phyloP scores from a whole-genome alignment of 2,113 vertebrate genomes.

The Grallaria varia region DNA sequence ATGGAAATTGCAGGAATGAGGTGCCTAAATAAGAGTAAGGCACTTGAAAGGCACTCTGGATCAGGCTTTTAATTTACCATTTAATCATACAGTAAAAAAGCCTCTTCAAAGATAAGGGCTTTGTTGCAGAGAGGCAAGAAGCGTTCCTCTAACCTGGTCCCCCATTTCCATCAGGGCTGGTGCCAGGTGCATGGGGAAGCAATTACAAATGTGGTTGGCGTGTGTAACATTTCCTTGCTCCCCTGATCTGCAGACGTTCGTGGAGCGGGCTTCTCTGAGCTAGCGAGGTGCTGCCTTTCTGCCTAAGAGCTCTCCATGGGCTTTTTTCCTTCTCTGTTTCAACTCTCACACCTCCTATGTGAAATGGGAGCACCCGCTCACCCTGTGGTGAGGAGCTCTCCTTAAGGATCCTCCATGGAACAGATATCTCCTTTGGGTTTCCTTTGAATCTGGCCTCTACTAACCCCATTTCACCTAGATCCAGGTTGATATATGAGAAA shows the following conservation, averaged over 20 bases:
- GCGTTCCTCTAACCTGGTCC: not conserved
- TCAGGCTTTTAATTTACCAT: conserved; percentile 20
- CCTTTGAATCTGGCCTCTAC: not conserved
- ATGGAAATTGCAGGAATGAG: not conserved
- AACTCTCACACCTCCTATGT: not conserved
- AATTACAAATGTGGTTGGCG: not conserved
- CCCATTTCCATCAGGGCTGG: not conserved
- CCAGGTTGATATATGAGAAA: not conserved
- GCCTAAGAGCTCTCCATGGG: conserved; percentile 7
- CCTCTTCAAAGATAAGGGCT: not conserved
- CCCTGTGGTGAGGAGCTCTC: not conserved
- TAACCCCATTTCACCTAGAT: not conserved
- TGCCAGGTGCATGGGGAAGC: not conserved
- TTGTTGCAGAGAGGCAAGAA: not conserved
- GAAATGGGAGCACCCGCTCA: not conserved
- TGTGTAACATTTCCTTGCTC: not conserved
- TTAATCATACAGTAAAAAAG: conserved; percentile 12
- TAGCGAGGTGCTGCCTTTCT: not conserved
- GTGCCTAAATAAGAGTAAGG: conserved; percentile 16
- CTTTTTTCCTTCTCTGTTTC: not conserved
- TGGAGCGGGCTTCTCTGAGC: not conserved
- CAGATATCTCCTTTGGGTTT: not conserved
- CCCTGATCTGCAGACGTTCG: not conserved
- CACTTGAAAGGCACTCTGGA: conserved; percentile 15
- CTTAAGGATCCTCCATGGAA: not conserved